Percentiles rank a stretch among this genome's conserved stretches.
phyloP scores from a whole-genome alignment of 1,140 invertebrate genomes.

The Meloidogyne hapla region DNA sequence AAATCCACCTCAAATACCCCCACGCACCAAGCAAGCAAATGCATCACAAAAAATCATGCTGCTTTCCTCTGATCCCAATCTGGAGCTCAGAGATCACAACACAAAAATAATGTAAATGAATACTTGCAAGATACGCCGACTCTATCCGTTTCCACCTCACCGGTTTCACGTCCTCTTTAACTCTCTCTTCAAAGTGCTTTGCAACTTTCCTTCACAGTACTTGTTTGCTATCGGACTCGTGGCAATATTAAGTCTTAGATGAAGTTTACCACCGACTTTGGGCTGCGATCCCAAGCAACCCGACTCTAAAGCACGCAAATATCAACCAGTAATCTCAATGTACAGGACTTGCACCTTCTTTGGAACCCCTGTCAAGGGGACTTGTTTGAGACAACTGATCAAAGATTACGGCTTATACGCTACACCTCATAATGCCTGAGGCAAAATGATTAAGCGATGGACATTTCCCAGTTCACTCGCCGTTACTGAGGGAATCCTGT shows the following conservation, averaged over 20 bases:
- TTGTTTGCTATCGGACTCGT: slow-evolving; percentile 84
- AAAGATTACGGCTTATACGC: slow-evolving; percentile 70
- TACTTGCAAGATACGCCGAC: slow-evolving; percentile 51
- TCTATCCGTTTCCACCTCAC: slow-evolving; percentile 72
- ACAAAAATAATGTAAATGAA: slow-evolving; percentile 25
- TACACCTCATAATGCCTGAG: slow-evolving; percentile 70
- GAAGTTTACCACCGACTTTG: slow-evolving; percentile 79
- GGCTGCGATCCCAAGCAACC: slow-evolving; percentile 82
- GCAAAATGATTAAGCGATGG: slow-evolving; percentile 70
- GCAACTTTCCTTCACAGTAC: slow-evolving; percentile 86
- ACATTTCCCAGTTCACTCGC: slow-evolving; percentile 80
- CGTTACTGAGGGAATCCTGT: slow-evolving; percentile 82
- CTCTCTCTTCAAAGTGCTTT: slow-evolving; percentile 86
- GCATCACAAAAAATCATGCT: background rate
- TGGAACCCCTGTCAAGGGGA: slow-evolving; percentile 69
- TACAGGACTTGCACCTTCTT: slow-evolving; percentile 75
- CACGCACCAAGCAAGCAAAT: slow-evolving; percentile 20
- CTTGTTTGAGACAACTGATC: slow-evolving; percentile 37
- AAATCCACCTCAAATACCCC: slow-evolving; percentile 17
- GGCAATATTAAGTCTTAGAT: slow-evolving; percentile 81
- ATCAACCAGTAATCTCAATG: slow-evolving; percentile 57
- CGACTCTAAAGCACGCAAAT: slow-evolving; percentile 71
- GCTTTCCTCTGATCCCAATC: slow-evolving; percentile 11
- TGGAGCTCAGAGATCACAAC: background rate
- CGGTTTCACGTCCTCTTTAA: slow-evolving; percentile 81